phyloP scores from a whole-genome alignment of 1,140 invertebrate genomes.

The Bombus vancouverensis region DNA sequence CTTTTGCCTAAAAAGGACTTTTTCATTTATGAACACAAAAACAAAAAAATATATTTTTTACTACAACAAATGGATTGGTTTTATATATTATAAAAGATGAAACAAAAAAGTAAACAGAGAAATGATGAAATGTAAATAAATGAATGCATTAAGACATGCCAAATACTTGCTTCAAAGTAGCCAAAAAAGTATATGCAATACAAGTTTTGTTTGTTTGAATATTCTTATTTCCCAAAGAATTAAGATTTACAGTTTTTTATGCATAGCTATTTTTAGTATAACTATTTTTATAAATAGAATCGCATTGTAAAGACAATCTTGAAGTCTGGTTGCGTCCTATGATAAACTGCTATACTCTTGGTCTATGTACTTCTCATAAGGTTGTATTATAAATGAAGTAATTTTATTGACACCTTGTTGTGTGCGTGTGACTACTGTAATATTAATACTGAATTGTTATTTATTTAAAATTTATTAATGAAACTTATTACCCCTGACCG shows the following conservation, averaged over 20 bases:
- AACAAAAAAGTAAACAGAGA: neutral
- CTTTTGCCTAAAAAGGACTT: slow-evolving; percentile 51
- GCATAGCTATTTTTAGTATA: slow-evolving; percentile 70
- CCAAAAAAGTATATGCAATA: slow-evolving; percentile 46
- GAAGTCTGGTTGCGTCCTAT: slow-evolving; percentile 76
- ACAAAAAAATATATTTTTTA: slow-evolving; percentile 61
- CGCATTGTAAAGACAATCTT: slow-evolving; percentile 76
- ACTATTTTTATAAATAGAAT: slow-evolving; percentile 76
- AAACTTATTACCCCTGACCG: neutral
- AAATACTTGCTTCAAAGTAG: slow-evolving; percentile 34
- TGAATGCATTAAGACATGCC: slow-evolving; percentile 6
- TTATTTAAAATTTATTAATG: slow-evolving; percentile 25
- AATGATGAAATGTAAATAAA: slow-evolving; percentile 35
- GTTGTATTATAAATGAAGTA: slow-evolving; percentile 64
- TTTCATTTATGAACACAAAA: slow-evolving; percentile 45
- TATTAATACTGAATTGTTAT: slow-evolving; percentile 11
- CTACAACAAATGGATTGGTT: slow-evolving; percentile 32
- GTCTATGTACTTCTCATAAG: slow-evolving; percentile 59
- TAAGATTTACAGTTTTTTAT: slow-evolving; percentile 67
- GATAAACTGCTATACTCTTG: slow-evolving; percentile 70
- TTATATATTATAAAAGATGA: slow-evolving; percentile 7
- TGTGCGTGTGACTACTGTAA: slow-evolving; percentile 7
- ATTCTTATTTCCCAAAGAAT: slow-evolving; percentile 48
- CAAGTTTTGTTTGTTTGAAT: slow-evolving; percentile 31
- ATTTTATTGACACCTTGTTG: slow-evolving; percentile 61